Evolutionary conservation across 2,888 invertebrate species (phyloP).

Genomic region (Slavum lentiscoides): DNA sequence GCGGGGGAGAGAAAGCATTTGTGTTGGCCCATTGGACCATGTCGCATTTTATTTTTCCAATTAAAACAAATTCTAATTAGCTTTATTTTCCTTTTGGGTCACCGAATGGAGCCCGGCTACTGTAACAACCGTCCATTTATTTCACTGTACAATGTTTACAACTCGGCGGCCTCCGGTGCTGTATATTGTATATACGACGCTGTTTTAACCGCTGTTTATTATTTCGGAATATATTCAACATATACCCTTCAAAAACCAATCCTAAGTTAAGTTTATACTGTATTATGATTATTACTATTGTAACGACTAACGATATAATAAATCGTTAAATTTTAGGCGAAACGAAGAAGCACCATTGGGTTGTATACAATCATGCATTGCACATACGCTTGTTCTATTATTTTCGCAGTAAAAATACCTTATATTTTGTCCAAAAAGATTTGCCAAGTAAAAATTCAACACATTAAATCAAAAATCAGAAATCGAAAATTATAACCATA

Average conservation of each 20-base stretch:
- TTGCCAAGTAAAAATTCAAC: too few relatives aligned
- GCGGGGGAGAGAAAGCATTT: background rate
- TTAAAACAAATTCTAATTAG: slow-evolving; percentile 48
- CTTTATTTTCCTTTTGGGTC: slow-evolving; percentile 30
- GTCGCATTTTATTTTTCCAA: slow-evolving; percentile 35
- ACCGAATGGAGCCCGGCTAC: background rate
- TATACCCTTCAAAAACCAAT: slow-evolving; percentile 5
- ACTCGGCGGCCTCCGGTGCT: background rate
- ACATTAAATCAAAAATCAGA: too few relatives aligned
- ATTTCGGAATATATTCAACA: slow-evolving; percentile 24
- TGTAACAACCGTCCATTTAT: background rate
- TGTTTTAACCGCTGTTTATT: slow-evolving; percentile 19
- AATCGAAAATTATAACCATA: too few relatives aligned
- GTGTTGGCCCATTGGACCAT: slow-evolving; percentile 10
- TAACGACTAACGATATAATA: slow-evolving; percentile 9
- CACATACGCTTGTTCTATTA: background rate
- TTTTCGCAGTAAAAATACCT: background rate
- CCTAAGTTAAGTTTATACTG: background rate
- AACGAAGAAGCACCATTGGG: background rate
- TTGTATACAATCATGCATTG: background rate
- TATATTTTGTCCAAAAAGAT: background rate
- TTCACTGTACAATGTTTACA: background rate
- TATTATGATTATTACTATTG: too few relatives aligned
- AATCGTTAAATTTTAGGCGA: background rate
- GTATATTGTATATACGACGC: background rate